These are phyloP conservation scores for Tolmerus cingulatus DNA, from an alignment of 2,888 invertebrate species.

Conservation along the genomic window DNA sequence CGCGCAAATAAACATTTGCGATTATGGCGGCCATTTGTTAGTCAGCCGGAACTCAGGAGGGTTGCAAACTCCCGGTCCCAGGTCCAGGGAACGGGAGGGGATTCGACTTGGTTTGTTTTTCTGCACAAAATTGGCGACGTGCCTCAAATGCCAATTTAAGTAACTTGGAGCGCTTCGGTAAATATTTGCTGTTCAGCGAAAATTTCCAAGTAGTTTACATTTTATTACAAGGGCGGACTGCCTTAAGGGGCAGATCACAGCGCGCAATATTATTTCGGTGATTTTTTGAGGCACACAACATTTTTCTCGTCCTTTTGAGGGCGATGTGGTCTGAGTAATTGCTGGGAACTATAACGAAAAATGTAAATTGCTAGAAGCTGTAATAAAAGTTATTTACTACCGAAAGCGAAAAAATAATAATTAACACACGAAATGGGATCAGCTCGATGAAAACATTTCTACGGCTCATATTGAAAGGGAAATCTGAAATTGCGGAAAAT, in stretches of 20 bases:
- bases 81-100: neutral
- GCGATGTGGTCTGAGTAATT: neutral
- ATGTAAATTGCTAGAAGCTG: neutral
- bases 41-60: neutral
- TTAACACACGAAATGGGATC: conserved; percentile 33
- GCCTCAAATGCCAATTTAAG: conserved; percentile 25
- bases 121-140: conserved; percentile 12
- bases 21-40: conserved; percentile 29
- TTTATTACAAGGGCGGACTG: neutral
- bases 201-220: conserved; percentile 12
- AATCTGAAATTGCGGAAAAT: conserved; percentile 34
- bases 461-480: conserved; percentile 28
- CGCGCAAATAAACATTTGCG: conserved; percentile 25
- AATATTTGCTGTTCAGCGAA: conserved; percentile 15
- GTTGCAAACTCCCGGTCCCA: neutral
- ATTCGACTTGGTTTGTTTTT: neutral
- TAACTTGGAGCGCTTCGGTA: neutral
- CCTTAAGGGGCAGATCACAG: neutral
- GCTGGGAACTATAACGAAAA: neutral
- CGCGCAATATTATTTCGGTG: neutral
- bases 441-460: conserved; percentile 33
- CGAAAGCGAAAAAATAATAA: conserved; percentile 39
- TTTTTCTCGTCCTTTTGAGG: neutral
- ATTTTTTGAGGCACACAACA: neutral
- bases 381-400: conserved; percentile 30